Evolutionary conservation across 2,113 vertebrate species (phyloP).

Genomic region (Cnemophilus loriae): DNA sequence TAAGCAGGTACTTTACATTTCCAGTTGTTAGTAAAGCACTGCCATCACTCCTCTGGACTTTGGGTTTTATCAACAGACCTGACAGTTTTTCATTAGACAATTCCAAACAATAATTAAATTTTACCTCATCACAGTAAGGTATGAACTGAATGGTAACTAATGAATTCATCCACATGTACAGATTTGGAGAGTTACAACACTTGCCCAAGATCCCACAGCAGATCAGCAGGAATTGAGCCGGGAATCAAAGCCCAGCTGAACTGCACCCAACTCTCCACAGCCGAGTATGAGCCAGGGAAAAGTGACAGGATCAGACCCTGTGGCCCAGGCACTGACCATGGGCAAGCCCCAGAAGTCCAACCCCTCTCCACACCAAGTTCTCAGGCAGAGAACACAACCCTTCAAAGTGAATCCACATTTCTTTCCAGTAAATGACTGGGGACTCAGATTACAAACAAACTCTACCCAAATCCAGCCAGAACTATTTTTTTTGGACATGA

Average conservation of each 20-base stretch:
- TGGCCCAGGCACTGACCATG: background rate
- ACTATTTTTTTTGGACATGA: background rate
- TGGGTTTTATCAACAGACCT: background rate
- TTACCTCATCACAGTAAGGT: background rate
- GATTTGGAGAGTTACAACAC: background rate
- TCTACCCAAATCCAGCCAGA: constrained; percentile 1
- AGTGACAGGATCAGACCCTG: background rate
- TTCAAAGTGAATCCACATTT: background rate
- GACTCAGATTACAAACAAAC: background rate
- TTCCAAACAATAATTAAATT: background rate
- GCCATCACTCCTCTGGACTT: background rate
- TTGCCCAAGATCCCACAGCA: background rate
- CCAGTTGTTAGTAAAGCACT: background rate
- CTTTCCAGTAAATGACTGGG: background rate
- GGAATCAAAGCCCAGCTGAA: background rate
- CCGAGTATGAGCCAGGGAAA: accelerated
- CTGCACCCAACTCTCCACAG: background rate
- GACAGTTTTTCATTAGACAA: background rate
- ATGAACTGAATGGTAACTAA: background rate
- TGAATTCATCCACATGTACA: background rate
- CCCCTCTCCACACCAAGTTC: background rate
- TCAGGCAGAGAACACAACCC: background rate
- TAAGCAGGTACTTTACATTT: background rate
- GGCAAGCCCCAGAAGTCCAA: background rate
- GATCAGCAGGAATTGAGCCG: background rate